Evolutionary conservation across 1,140 invertebrate genomes (phyloP).

Genomic region (Mamestra configurata): DNA sequence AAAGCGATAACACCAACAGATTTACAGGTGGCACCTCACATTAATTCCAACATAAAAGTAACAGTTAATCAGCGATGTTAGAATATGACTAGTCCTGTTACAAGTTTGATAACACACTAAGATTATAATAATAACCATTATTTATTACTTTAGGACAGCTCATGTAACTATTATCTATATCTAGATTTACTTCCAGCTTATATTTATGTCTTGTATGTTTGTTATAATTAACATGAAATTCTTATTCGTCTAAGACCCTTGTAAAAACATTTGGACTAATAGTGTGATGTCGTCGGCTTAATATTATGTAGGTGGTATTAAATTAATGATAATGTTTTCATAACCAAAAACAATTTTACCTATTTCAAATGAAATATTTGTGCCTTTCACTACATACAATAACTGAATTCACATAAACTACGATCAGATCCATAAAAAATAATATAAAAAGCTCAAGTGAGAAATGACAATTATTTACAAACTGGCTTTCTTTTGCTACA

Average conservation of each 20-base stretch:
- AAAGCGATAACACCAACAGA: neutral
- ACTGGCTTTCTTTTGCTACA: neutral
- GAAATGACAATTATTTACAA: neutral
- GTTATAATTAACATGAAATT: conserved; percentile 17
- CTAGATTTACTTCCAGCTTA: conserved; percentile 32
- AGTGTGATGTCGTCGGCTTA: conserved; percentile 6
- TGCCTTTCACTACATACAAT: conserved; percentile 27
- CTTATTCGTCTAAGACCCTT: conserved; percentile 7
- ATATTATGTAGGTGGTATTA: too few relatives aligned
- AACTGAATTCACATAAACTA: conserved; percentile 4
- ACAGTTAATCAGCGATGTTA: conserved; percentile 14
- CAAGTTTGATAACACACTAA: conserved; percentile 28
- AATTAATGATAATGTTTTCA: neutral
- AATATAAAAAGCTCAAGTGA: conserved; percentile 27
- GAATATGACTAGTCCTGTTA: conserved; percentile 41
- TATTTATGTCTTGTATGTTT: neutral
- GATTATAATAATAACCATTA: conserved; percentile 37
- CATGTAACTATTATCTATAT: conserved; percentile 18
- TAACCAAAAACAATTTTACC: neutral
- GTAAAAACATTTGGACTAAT: conserved; percentile 9
- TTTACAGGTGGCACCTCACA: neutral
- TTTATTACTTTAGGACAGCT: conserved; percentile 27
- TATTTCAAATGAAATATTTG: conserved; percentile 38
- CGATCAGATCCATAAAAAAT: conserved; percentile 25
- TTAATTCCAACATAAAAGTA: conserved; percentile 19